Conservation (phyloP, 2,113 vertebrate genomes). For the Onychostruthus taczanowskii region DNA sequence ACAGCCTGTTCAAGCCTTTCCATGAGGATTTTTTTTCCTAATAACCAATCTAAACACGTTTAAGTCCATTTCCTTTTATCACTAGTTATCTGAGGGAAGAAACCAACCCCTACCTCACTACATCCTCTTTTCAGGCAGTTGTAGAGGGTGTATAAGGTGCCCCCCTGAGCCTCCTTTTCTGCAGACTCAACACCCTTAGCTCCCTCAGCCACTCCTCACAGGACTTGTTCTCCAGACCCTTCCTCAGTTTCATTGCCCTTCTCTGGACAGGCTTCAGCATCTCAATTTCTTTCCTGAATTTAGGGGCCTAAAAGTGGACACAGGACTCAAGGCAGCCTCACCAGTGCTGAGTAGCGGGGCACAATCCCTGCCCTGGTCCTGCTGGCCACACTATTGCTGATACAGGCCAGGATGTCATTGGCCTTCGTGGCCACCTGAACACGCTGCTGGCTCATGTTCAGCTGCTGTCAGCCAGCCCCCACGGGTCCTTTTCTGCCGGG, state of each 20-base stretch:
- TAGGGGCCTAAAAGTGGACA: not conserved
- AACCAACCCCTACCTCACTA: accelerated
- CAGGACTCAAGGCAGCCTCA: not conserved
- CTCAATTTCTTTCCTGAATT: not conserved
- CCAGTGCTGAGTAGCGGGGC: accelerated
- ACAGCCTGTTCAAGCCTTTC: not conserved
- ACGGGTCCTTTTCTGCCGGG: not conserved
- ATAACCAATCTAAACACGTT: not conserved
- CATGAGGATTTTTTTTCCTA: not conserved
- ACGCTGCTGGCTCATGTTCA: not conserved
- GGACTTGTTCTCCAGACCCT: not conserved
- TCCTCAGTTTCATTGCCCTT: not conserved
- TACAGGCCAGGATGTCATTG: not conserved
- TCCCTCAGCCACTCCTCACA: not conserved
- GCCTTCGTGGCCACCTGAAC: not conserved
- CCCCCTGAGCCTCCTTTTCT: not conserved
- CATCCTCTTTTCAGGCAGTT: not conserved
- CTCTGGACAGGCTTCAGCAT: not conserved
- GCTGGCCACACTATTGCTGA: not conserved
- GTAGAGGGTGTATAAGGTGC: not conserved
- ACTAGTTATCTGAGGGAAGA: not conserved
- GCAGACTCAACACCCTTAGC: not conserved
- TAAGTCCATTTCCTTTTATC: not conserved
- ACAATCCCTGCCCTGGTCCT: not conserved
- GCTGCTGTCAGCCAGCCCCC: not conserved